phyloP scores from a whole-genome alignment of 2,888 invertebrate genomes.

The Ectemnius lituratus region DNA sequence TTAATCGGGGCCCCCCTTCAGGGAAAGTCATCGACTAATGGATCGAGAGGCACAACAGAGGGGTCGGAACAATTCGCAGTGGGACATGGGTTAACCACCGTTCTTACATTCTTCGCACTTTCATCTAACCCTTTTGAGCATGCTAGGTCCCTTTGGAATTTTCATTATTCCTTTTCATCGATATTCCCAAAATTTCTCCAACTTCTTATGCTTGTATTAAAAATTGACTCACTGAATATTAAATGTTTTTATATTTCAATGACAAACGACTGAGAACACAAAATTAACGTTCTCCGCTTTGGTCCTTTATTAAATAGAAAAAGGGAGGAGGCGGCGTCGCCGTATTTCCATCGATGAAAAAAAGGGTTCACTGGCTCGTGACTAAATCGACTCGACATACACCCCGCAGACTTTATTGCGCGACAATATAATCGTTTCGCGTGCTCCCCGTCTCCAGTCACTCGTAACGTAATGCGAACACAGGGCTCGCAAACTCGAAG shows the following conservation, averaged over 20 bases:
- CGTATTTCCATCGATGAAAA: slow-evolving; percentile 37
- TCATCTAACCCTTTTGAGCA: not conserved
- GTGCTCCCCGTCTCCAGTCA: slow-evolving; percentile 25
- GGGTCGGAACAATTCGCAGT: not conserved
- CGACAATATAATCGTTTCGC: slow-evolving; percentile 72
- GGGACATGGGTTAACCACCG: too few relatives aligned
- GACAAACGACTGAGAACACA: too few relatives aligned
- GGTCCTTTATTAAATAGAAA: slow-evolving; percentile 7
- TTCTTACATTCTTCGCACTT: not conserved
- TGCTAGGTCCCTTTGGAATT: not conserved
- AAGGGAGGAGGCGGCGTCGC: slow-evolving; percentile 29
- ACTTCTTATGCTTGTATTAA: too few relatives aligned
- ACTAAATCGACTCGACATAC: slow-evolving; percentile 58
- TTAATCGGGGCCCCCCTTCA: slow-evolving; percentile 14
- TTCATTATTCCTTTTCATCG: too few relatives aligned
- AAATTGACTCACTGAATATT: too few relatives aligned
- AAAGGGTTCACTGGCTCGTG: slow-evolving; percentile 60
- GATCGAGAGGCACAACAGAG: not conserved
- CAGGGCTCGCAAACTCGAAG: slow-evolving; percentile 7
- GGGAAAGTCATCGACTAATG: slow-evolving; percentile 35
- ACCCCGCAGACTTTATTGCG: slow-evolving; percentile 64
- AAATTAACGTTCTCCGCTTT: not conserved
- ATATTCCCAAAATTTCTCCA: too few relatives aligned
- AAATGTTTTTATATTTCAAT: too few relatives aligned
- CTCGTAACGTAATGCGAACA: not conserved